phyloP scores from a whole-genome alignment of 2,797 vertebrate species.

The Phylloscopus collybita region DNA sequence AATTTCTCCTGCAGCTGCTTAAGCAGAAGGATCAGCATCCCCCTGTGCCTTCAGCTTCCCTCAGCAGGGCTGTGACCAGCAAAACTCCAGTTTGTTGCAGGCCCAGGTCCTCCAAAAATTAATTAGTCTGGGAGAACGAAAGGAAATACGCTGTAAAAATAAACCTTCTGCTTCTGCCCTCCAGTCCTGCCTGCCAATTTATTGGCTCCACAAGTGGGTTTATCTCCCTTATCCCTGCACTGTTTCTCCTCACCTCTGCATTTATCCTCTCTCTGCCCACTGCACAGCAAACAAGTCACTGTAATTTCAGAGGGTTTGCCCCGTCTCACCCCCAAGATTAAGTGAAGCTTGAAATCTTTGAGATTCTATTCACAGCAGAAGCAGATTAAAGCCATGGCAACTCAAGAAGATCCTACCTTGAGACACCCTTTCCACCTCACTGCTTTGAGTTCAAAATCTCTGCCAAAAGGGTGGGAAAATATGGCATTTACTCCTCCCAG shows the following conservation, averaged over 20 bases:
- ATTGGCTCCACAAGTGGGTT: not conserved
- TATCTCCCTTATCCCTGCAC: not conserved
- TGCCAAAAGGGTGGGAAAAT: not conserved
- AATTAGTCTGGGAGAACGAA: not conserved
- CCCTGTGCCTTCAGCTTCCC: not conserved
- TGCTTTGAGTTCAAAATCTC: not conserved
- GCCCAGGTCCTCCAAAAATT: not conserved
- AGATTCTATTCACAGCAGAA: not conserved
- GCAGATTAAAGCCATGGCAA: not conserved
- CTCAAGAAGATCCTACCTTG: not conserved
- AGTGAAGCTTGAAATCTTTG: not conserved
- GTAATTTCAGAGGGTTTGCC: not conserved
- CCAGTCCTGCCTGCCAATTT: not conserved
- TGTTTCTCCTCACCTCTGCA: not conserved
- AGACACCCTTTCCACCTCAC: not conserved
- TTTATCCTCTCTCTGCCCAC: not conserved
- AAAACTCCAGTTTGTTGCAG: accelerated
- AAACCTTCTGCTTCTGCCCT: not conserved
- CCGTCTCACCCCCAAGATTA: not conserved
- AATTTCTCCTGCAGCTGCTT: not conserved
- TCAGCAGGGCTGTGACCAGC: not conserved
- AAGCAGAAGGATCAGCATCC: not conserved
- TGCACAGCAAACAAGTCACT: not conserved
- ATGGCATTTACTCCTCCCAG: not conserved
- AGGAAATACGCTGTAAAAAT: accelerated